These are phyloP conservation scores for Steinernema scapterisci DNA, from an alignment of 2,888 invertebrate genomes.

Conservation along the genomic window DNA sequence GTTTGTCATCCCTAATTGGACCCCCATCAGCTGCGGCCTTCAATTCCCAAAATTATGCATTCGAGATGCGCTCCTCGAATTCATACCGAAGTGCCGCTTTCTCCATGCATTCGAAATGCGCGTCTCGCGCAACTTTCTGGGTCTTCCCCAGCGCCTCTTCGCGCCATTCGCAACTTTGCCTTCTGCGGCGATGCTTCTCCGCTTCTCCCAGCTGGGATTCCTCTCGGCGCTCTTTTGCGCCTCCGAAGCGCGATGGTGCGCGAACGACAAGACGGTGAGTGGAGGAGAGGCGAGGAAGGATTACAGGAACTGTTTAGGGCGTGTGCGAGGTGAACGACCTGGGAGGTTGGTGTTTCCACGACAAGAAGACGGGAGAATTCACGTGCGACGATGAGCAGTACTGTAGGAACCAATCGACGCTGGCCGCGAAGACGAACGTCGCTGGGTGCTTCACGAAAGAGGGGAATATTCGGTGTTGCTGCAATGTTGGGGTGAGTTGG, in stretches of 20 bases:
- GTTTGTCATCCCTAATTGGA: neutral
- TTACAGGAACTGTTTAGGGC: conserved; percentile 39
- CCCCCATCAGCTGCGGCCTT: neutral
- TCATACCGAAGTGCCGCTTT: conserved; percentile 16
- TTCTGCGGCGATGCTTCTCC: neutral
- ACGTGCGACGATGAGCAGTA: conserved; percentile 55
- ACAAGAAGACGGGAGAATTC: conserved; percentile 54
- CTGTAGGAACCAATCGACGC: conserved; percentile 41
- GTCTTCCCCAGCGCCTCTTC: neutral
- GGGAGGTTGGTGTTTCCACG: conserved; percentile 60
- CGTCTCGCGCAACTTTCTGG: too few relatives aligned
- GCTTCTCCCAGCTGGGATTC: neutral
- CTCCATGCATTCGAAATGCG: neutral
- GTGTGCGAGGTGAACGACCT: conserved; percentile 50
- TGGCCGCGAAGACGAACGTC: conserved; percentile 42
- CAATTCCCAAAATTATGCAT: neutral
- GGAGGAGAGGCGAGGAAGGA: neutral
- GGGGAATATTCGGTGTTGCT: conserved; percentile 53
- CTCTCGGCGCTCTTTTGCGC: neutral
- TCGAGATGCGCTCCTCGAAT: conserved; percentile 5
- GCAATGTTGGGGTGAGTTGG: conserved; percentile 46
- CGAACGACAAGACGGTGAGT: conserved; percentile 34
- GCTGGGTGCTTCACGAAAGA: conserved; percentile 48
- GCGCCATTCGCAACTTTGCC: conserved; percentile 10
- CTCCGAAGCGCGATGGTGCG: conserved; percentile 32